These are phyloP conservation scores for Latheticus oryzae DNA, from an alignment of 2,888 invertebrate genomes.

Conservation along the genomic window DNA sequence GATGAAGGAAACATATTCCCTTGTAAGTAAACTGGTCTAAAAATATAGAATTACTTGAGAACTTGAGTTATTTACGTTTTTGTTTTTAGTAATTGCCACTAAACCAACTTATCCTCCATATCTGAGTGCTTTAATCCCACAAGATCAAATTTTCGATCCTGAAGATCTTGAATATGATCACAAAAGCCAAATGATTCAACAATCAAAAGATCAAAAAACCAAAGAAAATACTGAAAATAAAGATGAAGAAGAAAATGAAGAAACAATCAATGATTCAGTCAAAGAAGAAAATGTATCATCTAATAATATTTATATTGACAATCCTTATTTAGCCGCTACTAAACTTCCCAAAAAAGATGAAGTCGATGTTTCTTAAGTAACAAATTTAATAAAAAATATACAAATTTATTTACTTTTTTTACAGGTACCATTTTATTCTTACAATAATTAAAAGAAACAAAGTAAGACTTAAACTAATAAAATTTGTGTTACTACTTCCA, in stretches of 20 bases:
- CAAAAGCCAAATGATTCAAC: slow-evolving; percentile 65
- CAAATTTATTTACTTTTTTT: slow-evolving; percentile 12
- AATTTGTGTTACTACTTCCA: slow-evolving; percentile 36
- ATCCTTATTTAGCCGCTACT: slow-evolving; percentile 74
- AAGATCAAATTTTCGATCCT: slow-evolving; percentile 94
- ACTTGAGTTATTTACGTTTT: slow-evolving; percentile 2
- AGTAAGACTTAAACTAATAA: slow-evolving; percentile 29
- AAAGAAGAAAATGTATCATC: slow-evolving; percentile 65
- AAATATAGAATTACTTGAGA: slow-evolving; percentile 5
- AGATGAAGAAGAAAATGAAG: slow-evolving; percentile 44
- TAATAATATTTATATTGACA: slow-evolving; percentile 74
- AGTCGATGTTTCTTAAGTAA: slow-evolving; percentile 45
- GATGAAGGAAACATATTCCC: slow-evolving; percentile 91
- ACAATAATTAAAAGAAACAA: slow-evolving; percentile 34
- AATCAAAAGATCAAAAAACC: slow-evolving; percentile 55
- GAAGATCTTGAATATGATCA: slow-evolving; percentile 84
- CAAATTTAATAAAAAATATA: slow-evolving; percentile 5
- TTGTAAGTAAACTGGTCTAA: no score
- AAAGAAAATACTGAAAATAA: slow-evolving; percentile 53
- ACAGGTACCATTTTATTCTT: slow-evolving; percentile 17
- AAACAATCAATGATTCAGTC: slow-evolving; percentile 45
- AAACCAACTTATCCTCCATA: slow-evolving; percentile 86
- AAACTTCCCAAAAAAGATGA: slow-evolving; percentile 61
- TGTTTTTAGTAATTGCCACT: slow-evolving; percentile 85
- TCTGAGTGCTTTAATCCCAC: slow-evolving; percentile 86